A percentile compares a stretch with the other conserved stretches of the same genome.
phyloP scores from a whole-genome alignment of 53 echinoderm and acorn worm species.

The Stichopus horrens region DNA sequence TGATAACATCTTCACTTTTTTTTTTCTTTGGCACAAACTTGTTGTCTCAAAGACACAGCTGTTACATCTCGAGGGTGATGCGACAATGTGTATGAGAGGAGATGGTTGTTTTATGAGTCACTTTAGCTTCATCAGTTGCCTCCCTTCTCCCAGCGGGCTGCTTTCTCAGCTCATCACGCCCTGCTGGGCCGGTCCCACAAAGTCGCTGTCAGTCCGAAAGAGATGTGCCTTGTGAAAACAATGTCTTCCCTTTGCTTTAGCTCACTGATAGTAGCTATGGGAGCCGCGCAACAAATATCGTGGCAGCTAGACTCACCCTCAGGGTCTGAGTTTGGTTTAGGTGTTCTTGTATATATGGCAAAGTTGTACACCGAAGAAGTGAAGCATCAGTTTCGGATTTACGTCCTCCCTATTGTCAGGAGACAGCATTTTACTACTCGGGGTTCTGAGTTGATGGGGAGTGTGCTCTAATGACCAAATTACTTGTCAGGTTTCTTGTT shows the following conservation, averaged over 20 bases:
- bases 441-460: neutral
- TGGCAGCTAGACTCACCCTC: neutral
- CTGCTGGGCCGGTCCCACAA: slow-evolving; percentile 46
- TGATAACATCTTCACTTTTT: slow-evolving; percentile 3
- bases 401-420: neutral
- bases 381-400: neutral
- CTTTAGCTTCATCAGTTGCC: neutral
- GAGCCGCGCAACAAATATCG: neutral
- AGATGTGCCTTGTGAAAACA: slow-evolving; percentile 42
- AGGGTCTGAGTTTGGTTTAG: neutral
- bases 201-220: slow-evolving; percentile 10
- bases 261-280: neutral
- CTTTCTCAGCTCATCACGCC: slow-evolving; percentile 24
- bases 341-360: no score
- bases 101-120: slow-evolving; percentile 36
- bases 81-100: slow-evolving; percentile 7
- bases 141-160: slow-evolving; percentile 14
- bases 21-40: neutral
- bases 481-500: neutral
- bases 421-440: no score
- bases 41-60: neutral
- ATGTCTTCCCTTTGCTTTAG: neutral
- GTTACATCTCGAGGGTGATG: slow-evolving; percentile 27
- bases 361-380: no score
- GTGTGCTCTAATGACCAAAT: slow-evolving; percentile 25